Conservation (phyloP, 2,888 invertebrate species). For the Sarcophaga subvicina region DNA sequence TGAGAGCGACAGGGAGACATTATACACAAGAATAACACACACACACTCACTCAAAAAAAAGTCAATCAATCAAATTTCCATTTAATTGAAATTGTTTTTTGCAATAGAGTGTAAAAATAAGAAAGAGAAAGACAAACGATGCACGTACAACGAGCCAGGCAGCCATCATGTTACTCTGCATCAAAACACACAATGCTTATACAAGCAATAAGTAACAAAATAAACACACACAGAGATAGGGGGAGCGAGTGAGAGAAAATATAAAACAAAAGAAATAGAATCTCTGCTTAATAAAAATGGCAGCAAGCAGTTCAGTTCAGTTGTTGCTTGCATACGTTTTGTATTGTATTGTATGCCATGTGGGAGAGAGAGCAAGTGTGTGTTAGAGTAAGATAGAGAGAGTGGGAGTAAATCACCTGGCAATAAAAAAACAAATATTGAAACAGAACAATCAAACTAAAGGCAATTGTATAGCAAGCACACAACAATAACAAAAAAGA, state of each 20-base stretch:
- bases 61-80: constrained; percentile 59
- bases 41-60: constrained; percentile 34
- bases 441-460: constrained; percentile 54
- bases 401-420: constrained; percentile 16
- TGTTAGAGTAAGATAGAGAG: neutral
- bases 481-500: constrained; percentile 12
- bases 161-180: neutral
- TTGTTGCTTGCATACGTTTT: neutral
- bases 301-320: neutral
- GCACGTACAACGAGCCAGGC: neutral
- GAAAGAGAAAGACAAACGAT: neutral
- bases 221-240: neutral
- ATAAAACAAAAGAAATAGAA: neutral
- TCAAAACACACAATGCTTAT: constrained; percentile 1
- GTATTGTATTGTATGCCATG: neutral
- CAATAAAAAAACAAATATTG: constrained; percentile 50
- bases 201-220: neutral
- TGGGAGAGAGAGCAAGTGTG: neutral
- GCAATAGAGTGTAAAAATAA: neutral
- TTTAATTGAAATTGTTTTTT: constrained; percentile 59
- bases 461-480: constrained; percentile 51
- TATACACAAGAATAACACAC: neutral
- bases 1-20: neutral
- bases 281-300: neutral
- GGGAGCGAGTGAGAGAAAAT: neutral